Base-by-base conservation (phyloP, 2,797 vertebrate genomes). In the Typhlichthys subterraneus region DNA sequence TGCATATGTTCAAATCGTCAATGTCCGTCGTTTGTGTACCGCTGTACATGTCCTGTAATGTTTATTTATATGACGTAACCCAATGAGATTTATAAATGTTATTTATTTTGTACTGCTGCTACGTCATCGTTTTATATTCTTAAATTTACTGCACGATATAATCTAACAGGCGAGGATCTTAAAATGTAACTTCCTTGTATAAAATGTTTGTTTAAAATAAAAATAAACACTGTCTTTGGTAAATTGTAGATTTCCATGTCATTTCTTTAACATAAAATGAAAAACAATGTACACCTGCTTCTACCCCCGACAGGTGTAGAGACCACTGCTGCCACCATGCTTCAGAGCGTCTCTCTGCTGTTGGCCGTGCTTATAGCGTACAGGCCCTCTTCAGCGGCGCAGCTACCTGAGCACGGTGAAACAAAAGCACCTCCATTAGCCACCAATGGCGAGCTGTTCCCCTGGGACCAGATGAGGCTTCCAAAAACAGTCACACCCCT, bases 401-500 rank as follows among this genome's bases (percentile, higher is more conserved):
- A 87, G 75, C 57, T 88, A 0, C 85, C 83, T 38, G 74, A 64
- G 9, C 69, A 68, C 23, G 8, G 12, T 50, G 76, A 76, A 48
- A 13, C 12, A 38, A 67, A 76, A 13, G 68, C 67, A 0, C 54
- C 48, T 70, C 90, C 85, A 9, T 19, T 69, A 12, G 81, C 92
- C 52, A 83, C 83, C 49, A 79, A 91, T 5, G 89, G 89, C 10
- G 67, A 89, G 52, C 77, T 31, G 0, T 97, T 97, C 70, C 95
- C 95, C 12, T 98, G 96, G 96, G 62, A 88, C 62, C 87, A 83
- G 55, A 91, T 95, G 78, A 88, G 96, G 56, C 95, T 98, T 31
- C 95, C 95, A 0, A 67, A 72, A 73, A 70, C 86, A 0, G 15
- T 96, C 8, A 23, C 65, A 4, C 96, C 95, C 0, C 7, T 93